These are phyloP conservation scores for Ecliptopera silaceata DNA, from an alignment of 2,888 invertebrate species.

Conservation along the genomic window DNA sequence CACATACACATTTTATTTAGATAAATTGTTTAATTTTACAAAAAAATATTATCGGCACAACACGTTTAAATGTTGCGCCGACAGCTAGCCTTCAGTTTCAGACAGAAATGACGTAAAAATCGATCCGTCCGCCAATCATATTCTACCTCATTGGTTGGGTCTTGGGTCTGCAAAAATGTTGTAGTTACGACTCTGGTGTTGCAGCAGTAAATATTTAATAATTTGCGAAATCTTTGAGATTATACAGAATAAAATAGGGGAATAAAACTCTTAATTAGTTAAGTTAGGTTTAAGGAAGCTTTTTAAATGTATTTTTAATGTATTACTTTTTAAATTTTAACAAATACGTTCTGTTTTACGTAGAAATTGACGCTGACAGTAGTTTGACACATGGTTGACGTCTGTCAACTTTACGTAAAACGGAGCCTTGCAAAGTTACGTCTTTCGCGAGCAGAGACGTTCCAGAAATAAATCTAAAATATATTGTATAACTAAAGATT, in stretches of 20 bases:
- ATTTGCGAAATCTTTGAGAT: too few species aligned
- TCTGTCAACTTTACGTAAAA: slow-evolving; percentile 45
- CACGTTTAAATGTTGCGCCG: slow-evolving; percentile 78
- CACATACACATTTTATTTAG: slow-evolving; percentile 40
- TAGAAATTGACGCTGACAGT: slow-evolving; percentile 1
- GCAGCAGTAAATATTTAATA: background rate
- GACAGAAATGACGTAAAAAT: slow-evolving; percentile 64
- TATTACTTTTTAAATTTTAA: too few species aligned
- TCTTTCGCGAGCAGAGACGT: slow-evolving; percentile 47
- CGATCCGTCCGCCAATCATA: slow-evolving; percentile 44
- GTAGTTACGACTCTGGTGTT: background rate
- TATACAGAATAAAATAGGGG: too few species aligned
- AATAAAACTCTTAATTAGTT: too few species aligned
- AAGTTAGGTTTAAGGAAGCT: too few species aligned
- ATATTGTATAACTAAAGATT: slow-evolving; percentile 51
- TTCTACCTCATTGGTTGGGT: slow-evolving; percentile 6
- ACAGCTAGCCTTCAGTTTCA: slow-evolving; percentile 49
- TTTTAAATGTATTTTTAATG: too few species aligned
- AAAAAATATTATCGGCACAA: slow-evolving; percentile 50
- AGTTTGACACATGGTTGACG: slow-evolving; percentile 12
- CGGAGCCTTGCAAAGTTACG: slow-evolving; percentile 52
- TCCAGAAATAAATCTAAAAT: slow-evolving; percentile 65
- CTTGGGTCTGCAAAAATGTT: too few species aligned
- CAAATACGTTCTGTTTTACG: slow-evolving; percentile 20
- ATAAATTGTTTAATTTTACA: slow-evolving; percentile 41